These are phyloP conservation scores for Callithrix jacchus DNA, from an alignment of 2,113 vertebrate genomes.

Conservation along the genomic window DNA sequence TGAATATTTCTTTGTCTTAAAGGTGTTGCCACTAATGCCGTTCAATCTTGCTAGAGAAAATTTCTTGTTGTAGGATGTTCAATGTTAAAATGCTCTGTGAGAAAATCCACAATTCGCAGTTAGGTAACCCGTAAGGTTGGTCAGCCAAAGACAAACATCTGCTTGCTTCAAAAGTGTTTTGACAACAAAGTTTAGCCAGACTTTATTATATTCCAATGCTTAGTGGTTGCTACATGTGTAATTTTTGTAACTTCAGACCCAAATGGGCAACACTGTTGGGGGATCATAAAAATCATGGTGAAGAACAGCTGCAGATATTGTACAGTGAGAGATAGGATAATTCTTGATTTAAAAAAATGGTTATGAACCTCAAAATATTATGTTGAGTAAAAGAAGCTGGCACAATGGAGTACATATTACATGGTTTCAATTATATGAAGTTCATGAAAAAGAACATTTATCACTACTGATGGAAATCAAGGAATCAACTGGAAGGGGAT, in stretches of 20 bases:
- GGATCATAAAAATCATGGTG: background rate
- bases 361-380: constrained; percentile 15
- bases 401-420: background rate
- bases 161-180: background rate
- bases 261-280: background rate
- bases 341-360: constrained; percentile 40
- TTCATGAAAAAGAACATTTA: background rate
- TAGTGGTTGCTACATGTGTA: background rate
- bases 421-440: constrained; percentile 6
- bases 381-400: background rate
- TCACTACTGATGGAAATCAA: constrained; percentile 20
- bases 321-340: background rate
- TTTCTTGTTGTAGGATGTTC: background rate
- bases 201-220: background rate
- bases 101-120: background rate
- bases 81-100: background rate
- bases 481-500: background rate
- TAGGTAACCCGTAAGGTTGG: background rate
- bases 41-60: constrained; percentile 31
- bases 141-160: constrained; percentile 28
- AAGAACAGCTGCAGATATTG: background rate
- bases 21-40: background rate
- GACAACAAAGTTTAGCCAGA: background rate
- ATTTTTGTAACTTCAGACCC: constrained; percentile 36
- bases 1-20: constrained; percentile 6